Evolutionary conservation across 2,113 vertebrate species (phyloP).

Genomic region (Trichechus manatus): DNA sequence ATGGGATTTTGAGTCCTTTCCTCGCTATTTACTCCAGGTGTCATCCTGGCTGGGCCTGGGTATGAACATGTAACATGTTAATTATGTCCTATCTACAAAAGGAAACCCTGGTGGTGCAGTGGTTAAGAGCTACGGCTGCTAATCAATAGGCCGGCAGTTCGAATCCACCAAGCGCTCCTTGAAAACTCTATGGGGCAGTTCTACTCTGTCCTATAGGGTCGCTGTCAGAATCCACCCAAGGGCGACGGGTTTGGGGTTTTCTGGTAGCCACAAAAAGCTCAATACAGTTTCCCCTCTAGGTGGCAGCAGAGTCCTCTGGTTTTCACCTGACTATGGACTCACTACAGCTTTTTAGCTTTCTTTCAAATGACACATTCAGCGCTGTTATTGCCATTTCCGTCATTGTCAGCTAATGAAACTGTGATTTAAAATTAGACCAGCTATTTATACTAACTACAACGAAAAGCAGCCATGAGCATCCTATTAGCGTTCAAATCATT

Average conservation of each 20-base stretch:
- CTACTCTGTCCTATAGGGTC: too few relatives aligned
- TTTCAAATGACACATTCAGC: not conserved
- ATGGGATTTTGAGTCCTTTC: not conserved
- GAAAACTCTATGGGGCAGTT: too few relatives aligned
- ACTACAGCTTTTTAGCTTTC: not conserved
- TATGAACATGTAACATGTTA: fast-evolving
- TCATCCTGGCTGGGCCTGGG: not conserved
- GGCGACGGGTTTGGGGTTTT: too few relatives aligned
- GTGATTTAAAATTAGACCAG: not conserved
- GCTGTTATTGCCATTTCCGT: not conserved
- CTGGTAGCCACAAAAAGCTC: not conserved
- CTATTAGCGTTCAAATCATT: not conserved
- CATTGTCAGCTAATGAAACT: not conserved
- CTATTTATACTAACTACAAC: fast-evolving
- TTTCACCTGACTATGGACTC: not conserved
- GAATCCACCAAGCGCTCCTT: too few relatives aligned
- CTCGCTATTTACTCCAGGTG: too few relatives aligned
- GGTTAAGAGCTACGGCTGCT: too few relatives aligned
- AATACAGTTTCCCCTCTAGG: fast-evolving
- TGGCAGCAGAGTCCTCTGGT: too few relatives aligned
- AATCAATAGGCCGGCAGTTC: too few relatives aligned
- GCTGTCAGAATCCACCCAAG: too few relatives aligned
- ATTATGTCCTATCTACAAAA: not conserved
- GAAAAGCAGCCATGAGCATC: not conserved
- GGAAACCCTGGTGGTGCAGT: too few relatives aligned